Evolutionary conservation across 2,113 vertebrate species (phyloP).

Genomic region (Synodontis membranacea): DNA sequence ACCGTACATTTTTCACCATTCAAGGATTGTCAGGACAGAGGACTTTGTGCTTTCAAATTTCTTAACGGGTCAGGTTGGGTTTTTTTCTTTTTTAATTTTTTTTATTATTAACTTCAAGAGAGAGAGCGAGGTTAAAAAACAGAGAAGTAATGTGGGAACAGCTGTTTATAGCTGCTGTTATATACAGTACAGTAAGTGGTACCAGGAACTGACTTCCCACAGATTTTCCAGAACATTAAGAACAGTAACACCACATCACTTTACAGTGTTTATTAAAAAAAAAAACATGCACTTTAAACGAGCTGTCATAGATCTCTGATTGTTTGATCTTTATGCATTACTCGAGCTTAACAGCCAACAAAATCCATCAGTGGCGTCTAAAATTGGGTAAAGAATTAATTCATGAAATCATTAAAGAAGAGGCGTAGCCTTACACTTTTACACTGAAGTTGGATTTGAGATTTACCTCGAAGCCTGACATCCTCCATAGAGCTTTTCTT

Average conservation of each 20-base stretch:
- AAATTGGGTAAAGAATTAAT: not conserved
- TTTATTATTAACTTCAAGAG: too few relatives aligned
- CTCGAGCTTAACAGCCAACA: not conserved
- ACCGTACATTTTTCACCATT: not conserved
- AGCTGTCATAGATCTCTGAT: not conserved
- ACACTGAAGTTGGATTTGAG: slow-evolving; percentile 14
- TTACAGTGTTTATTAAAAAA: not conserved
- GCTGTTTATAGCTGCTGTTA: not conserved
- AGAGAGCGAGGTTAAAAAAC: not conserved
- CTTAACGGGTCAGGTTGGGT: not conserved
- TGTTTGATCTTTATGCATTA: not conserved
- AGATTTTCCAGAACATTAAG: not conserved
- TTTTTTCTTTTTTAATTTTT: too few relatives aligned
- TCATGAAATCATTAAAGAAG: not conserved
- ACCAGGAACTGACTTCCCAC: not conserved
- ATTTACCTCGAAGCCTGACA: slow-evolving; percentile 9
- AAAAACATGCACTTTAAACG: not conserved
- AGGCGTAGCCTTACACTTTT: not conserved
- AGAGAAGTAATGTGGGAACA: not conserved
- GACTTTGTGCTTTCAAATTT: not conserved
- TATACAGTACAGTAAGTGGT: too few relatives aligned
- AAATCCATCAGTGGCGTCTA: not conserved
- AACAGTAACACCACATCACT: not conserved
- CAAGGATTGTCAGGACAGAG: not conserved
- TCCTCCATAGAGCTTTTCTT: not conserved